These are phyloP conservation scores for Platanista minor DNA, from an alignment of 2,113 vertebrate genomes.

Conservation along the genomic window DNA sequence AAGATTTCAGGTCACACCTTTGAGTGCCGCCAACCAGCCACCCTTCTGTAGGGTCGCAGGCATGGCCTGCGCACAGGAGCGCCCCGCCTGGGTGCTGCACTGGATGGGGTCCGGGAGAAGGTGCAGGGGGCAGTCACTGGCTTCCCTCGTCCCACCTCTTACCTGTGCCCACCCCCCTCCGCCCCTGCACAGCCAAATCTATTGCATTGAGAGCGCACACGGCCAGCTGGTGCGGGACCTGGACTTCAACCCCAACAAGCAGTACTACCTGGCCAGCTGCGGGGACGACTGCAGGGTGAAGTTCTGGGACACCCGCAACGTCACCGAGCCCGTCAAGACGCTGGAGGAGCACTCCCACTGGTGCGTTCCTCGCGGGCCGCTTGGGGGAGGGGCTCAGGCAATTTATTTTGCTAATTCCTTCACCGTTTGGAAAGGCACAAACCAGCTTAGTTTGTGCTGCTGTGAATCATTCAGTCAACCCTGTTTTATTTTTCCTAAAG, in stretches of 20 bases:
- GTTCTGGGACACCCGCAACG: slow-evolving; percentile 97
- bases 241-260: slow-evolving; percentile 99
- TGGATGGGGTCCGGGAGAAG: slow-evolving; percentile 18
- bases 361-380: slow-evolving; percentile 74
- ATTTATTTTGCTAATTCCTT: slow-evolving; percentile 68
- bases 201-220: slow-evolving; percentile 98
- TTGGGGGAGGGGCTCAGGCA: slow-evolving; percentile 32
- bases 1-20: not conserved
- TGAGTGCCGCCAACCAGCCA: not conserved
- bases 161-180: not conserved
- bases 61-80: accelerated
- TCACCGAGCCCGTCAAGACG: slow-evolving; percentile 91
- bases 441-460: slow-evolving; percentile 49
- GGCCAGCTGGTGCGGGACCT: slow-evolving; percentile 98
- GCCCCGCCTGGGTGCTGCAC: not conserved
- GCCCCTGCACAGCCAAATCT: slow-evolving; percentile 89
- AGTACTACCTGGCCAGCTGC: slow-evolving; percentile 98
- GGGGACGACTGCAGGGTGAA: slow-evolving; percentile 99
- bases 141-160: not conserved
- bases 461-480: slow-evolving; percentile 47
- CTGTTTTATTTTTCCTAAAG: slow-evolving; percentile 33
- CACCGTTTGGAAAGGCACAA: slow-evolving; percentile 45
- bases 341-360: slow-evolving; percentile 99
- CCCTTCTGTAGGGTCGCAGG: not conserved
- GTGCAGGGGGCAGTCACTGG: not conserved